Evolutionary conservation across 2,888 invertebrate genomes (phyloP), one percentile per base, ranked within the genome.

Genomic region (Drosophila bunnanda): DNA sequence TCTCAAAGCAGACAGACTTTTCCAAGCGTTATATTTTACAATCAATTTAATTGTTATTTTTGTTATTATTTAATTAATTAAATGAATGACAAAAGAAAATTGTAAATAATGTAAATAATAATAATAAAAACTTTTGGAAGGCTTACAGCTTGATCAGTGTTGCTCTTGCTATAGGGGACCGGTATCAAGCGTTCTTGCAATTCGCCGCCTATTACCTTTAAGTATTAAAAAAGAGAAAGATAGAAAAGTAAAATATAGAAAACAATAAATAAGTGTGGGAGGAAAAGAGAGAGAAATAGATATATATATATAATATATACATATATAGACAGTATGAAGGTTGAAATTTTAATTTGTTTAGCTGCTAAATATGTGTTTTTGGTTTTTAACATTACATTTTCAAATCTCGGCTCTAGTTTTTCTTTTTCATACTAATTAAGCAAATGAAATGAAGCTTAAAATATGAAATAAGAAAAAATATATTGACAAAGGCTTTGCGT

Each of bases 71-170:
- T 52, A 17, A 32, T 32, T 30, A 4, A n/a, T 25, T n/a, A 9
- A 25, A n/a, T 15, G 4, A 44, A 9, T 25, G 9, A 44, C 15
- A 32, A 56, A 32, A 28, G 43, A 69, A 65, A 69, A 46, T 15
- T 8, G 28, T n/a, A 79, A 59, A 68, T 39, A 68, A 59, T 8
- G 28, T n/a, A 79, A 59, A 68, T 39, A 68, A 59, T 55, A 66
- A 66, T 25, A 69, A 68, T 72, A 74, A 46, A 67, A 70, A 32
- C 32, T 65, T 60, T 55, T 68, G 69, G 83, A 85, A 75, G 78
- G 95, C 98, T 98, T 98, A 98, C 98, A 97, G 98, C 98, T 97
- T 98, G 98, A 96, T 98, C 98, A 95, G 98, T 98, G 94, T 98
- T 98, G 94, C 97, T 98, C 97, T 98, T 98, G 98, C 98, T 98